Evolutionary conservation across 2,888 invertebrate genomes (phyloP).

Genomic region (Dicranocentrus wangi): DNA sequence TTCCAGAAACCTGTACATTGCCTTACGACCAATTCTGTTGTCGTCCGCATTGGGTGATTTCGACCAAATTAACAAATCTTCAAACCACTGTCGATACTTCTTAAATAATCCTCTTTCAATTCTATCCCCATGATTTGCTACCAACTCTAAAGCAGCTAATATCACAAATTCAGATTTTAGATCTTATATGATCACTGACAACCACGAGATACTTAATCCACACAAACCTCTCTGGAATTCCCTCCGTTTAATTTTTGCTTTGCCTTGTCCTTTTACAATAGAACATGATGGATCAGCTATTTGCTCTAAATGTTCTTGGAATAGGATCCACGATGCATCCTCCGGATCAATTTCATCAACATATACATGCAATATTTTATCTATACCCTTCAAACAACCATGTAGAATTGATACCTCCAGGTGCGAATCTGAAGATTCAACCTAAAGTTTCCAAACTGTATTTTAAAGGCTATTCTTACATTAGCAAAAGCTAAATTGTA

Average conservation of each 20-base stretch:
- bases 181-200: not conserved
- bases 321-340: slow-evolving; percentile 39
- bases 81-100: slow-evolving; percentile 67
- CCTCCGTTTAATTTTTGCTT: slow-evolving; percentile 66
- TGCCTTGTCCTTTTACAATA: slow-evolving; percentile 52
- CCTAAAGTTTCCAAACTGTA: slow-evolving; percentile 59
- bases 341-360: slow-evolving; percentile 14
- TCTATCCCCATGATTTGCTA: slow-evolving; percentile 66
- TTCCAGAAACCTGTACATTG: slow-evolving; percentile 68
- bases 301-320: slow-evolving; percentile 68
- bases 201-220: not conserved
- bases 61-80: slow-evolving; percentile 68
- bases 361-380: slow-evolving; percentile 59
- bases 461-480: too few species aligned
- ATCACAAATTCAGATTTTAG: too few species aligned
- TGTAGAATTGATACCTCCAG: slow-evolving; percentile 69
- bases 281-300: slow-evolving; percentile 71
- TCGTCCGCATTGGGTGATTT: slow-evolving; percentile 70
- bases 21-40: slow-evolving; percentile 64
- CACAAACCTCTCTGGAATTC: slow-evolving; percentile 70
- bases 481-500: not conserved
- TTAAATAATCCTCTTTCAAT: slow-evolving; percentile 51
- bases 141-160: slow-evolving; percentile 68
- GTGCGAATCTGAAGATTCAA: slow-evolving; percentile 66
- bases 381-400: slow-evolving; percentile 68